Evolutionary conservation across 2,888 invertebrate genomes (phyloP), one percentile per base, ranked within the genome.

Genomic region (Macaria notata): DNA sequence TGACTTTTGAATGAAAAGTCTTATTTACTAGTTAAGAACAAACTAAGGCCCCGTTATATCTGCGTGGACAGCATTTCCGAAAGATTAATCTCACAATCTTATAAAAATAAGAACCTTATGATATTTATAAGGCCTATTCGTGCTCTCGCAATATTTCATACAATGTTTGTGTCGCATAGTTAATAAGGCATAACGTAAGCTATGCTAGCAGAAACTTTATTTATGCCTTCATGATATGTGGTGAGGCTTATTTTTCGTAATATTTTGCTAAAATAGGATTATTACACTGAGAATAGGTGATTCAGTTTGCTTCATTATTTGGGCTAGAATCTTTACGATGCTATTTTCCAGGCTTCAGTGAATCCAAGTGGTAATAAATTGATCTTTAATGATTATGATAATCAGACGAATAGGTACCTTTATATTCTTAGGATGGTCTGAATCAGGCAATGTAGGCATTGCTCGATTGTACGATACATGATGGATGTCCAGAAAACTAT

Each of bases 161-260:
- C 72, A 69, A 75, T 88, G 88, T 88, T 87, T 86, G 85, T 78
- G 80, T 76, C 83, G 86, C 83, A 86, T 87, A 85, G 61, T 75
- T 75, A 86, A 86, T 84, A 84, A 84, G 79, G 78, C 84, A 79
- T 82, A 83, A 79, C 85, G 83, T 78, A 79, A 75, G 84, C 85
- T 81, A 75, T 74, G 79, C 74, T 78, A 68, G 85, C 84, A 76
- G 68, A 78, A 75, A 58, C 56, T 59, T 62, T 63, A 67, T 67
- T 65, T 67, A 67, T 67, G 56, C 54, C 58, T 59, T 51, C 59
- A 54, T 49, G 63, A 62, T 62, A 56, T 54, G 58, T 61, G 56
- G 46, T n/a, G 38, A 9, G 46, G 46, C 49, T 45, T 61, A 44
- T 52, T 56, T 52, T 54, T 51, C 58, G 41, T 57, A 60, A 62